Conservation (phyloP, 2,797 vertebrate species). For the Catamblyrhynchus diadema region DNA sequence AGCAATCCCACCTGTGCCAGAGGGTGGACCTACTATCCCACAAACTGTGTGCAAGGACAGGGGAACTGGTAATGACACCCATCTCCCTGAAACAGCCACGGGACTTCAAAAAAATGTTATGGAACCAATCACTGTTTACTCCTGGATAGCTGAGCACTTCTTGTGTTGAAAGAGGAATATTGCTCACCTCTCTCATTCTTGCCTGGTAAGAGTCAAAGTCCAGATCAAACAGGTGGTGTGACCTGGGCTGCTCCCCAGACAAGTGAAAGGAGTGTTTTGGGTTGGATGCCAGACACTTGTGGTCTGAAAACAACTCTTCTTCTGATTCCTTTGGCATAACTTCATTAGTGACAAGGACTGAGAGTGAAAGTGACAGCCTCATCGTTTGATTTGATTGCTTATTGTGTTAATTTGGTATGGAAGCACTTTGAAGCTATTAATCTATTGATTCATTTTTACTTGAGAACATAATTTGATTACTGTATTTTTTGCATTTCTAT, state of each 20-base stretch:
- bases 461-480: slow-evolving; percentile 35
- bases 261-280: background rate
- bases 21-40: background rate
- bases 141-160: background rate
- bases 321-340: background rate
- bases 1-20: background rate
- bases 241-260: background rate
- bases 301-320: background rate
- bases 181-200: background rate
- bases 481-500: slow-evolving; percentile 1
- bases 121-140: background rate
- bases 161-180: background rate
- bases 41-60: background rate
- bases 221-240: background rate
- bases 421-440: slow-evolving; percentile 23
- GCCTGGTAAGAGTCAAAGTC: background rate
- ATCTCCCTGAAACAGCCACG: background rate
- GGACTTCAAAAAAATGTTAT: background rate
- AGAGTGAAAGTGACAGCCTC: slow-evolving; percentile 4
- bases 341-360: background rate
- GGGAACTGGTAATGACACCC: background rate
- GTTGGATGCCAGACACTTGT: background rate
- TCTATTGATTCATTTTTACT: slow-evolving; percentile 15
- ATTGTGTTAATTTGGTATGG: background rate
- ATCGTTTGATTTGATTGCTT: slow-evolving; percentile 31